Percentiles rank a stretch among this genome's conserved stretches.
phyloP scores from a whole-genome alignment of 2,888 invertebrate species.

The Neria commutata region DNA sequence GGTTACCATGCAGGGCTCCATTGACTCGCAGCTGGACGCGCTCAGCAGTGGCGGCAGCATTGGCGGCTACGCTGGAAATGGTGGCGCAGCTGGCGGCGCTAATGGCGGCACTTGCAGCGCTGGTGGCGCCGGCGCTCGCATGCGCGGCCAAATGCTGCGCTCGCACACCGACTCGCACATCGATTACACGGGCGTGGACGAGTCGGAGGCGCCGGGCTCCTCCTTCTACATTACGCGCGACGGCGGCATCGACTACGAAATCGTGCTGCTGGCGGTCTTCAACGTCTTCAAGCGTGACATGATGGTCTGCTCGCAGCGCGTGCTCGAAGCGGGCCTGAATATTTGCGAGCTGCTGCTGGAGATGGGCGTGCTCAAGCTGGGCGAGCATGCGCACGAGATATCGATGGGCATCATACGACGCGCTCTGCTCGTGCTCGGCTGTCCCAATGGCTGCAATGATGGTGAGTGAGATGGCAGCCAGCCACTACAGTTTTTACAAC shows the following conservation, averaged over 20 bases:
- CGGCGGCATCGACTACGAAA: constrained; percentile 91
- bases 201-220: constrained; percentile 87
- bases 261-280: constrained; percentile 84
- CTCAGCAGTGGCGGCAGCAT: constrained; percentile 57
- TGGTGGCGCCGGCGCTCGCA: constrained; percentile 46
- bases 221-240: constrained; percentile 92
- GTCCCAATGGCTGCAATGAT: constrained; percentile 90
- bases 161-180: constrained; percentile 94
- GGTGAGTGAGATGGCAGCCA: constrained; percentile 63
- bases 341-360: constrained; percentile 90
- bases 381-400: constrained; percentile 61
- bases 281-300: constrained; percentile 85
- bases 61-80: constrained; percentile 37
- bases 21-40: constrained; percentile 81
- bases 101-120: constrained; percentile 48
- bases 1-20: constrained; percentile 70
- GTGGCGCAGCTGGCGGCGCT: constrained; percentile 39
- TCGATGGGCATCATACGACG: constrained; percentile 60
- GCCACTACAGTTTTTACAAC: neutral
- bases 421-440: constrained; percentile 84
- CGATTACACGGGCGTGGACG: constrained; percentile 83
- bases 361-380: constrained; percentile 77
- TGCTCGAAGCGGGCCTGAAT: constrained; percentile 92
- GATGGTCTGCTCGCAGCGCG: constrained; percentile 81
- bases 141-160: constrained; percentile 72